These are phyloP conservation scores for Anas platyrhynchos DNA, from an alignment of 2,113 vertebrate genomes.

Conservation along the genomic window DNA sequence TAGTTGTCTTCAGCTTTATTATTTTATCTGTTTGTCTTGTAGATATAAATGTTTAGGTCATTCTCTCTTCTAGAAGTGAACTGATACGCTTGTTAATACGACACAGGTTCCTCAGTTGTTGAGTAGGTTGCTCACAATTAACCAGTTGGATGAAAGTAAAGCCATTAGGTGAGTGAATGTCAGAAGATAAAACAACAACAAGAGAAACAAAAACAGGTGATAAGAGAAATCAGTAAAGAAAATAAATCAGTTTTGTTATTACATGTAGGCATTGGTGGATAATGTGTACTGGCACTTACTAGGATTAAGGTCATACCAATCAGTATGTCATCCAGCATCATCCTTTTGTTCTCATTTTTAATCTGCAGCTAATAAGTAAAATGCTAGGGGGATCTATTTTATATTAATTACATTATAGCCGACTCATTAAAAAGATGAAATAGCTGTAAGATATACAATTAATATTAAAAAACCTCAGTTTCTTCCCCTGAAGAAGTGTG, in stretches of 20 bases:
- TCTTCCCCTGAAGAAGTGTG: neutral
- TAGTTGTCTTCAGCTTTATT: neutral
- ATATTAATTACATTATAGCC: fast-evolving
- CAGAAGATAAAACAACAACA: neutral
- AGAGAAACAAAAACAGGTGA: neutral
- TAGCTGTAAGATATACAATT: neutral
- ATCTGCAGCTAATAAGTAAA: neutral
- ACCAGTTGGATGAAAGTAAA: neutral
- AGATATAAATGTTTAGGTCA: neutral
- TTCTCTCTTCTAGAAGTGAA: neutral
- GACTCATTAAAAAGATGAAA: neutral
- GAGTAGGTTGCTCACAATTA: neutral
- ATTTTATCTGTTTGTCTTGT: neutral
- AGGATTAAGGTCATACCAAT: neutral
- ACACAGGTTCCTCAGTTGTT: neutral
- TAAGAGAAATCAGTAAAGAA: neutral
- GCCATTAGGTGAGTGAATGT: fast-evolving
- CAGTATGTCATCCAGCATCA: neutral
- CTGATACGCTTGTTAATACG: neutral
- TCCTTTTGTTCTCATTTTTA: neutral
- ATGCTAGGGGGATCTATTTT: neutral
- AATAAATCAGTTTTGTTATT: neutral
- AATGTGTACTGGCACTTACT: neutral
- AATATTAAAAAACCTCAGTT: neutral
- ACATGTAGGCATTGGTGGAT: neutral